Base-by-base conservation (phyloP, 2,113 vertebrate genomes). In the Zapus hudsonius region DNA sequence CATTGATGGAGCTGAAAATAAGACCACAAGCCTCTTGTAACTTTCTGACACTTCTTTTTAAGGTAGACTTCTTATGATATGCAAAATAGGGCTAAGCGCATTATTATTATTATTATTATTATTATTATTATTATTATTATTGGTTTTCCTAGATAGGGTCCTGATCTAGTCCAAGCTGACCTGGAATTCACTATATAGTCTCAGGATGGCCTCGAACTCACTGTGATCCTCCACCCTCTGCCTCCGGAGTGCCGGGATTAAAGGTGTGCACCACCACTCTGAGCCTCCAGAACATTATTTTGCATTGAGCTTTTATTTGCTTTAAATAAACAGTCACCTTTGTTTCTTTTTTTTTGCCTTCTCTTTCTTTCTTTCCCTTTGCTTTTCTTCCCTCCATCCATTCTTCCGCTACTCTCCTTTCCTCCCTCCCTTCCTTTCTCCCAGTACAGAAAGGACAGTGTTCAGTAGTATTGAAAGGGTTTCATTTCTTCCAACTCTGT, bases 201-300 rank as follows among this genome's bases (percentile, higher is more conserved):
- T n/a, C n/a, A n/a, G n/a, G n/a, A n/a, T n/a, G n/a, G n/a, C n/a
- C n/a, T n/a, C n/a, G n/a, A n/a, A n/a, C n/a, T n/a, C n/a, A n/a
- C n/a, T n/a, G n/a, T n/a, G n/a, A n/a, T n/a, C n/a, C n/a, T n/a
- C n/a, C n/a, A n/a, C n/a, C n/a, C n/a, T n/a, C n/a, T n/a, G n/a
- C n/a, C n/a, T n/a, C n/a, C n/a, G n/a, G n/a, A n/a, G n/a, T n/a
- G n/a, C n/a, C n/a, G n/a, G n/a, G n/a, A n/a, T n/a, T n/a, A n/a
- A n/a, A n/a, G n/a, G n/a, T n/a, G n/a, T n/a, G n/a, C n/a, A n/a
- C n/a, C n/a, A n/a, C n/a, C n/a, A n/a, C n/a, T n/a, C n/a, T n/a
- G n/a, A n/a, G n/a, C n/a, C n/a, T n/a, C n/a, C n/a, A n/a, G 55
- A 70, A 74, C 66, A 84, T 90, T 85, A 94, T 67, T 93, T 96